These are phyloP conservation scores for Etia nguti DNA, from an alignment of 2,113 vertebrate species.

Conservation along the genomic window DNA sequence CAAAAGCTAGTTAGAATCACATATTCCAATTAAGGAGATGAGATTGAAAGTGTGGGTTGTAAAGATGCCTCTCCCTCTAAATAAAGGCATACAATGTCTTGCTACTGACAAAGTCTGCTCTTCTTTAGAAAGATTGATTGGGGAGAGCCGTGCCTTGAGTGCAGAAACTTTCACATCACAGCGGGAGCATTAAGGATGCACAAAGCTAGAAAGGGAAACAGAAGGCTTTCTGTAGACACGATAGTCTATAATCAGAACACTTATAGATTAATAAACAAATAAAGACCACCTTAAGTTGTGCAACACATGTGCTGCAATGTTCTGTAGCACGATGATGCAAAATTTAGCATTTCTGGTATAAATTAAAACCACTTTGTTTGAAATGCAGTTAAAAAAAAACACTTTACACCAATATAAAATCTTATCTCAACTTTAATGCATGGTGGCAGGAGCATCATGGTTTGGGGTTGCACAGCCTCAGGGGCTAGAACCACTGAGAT, in stretches of 20 bases:
- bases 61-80: not conserved
- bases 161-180: not conserved
- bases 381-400: not conserved
- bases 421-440: not conserved
- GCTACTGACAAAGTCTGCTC: not conserved
- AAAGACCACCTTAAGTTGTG: not conserved
- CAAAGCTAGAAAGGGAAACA: not conserved
- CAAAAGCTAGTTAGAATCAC: not conserved
- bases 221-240: not conserved
- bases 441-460: no score
- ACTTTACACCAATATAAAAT: not conserved
- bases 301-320: not conserved
- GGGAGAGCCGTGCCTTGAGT: not conserved
- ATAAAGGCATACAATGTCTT: not conserved
- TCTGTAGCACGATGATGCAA: not conserved
- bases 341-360: not conserved
- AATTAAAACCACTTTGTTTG: not conserved
- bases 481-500: no score
- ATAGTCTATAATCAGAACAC: not conserved
- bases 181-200: not conserved
- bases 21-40: not conserved
- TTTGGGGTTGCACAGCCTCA: no score
- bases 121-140: not conserved
- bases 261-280: not conserved
- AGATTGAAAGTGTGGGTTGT: not conserved